These are phyloP conservation scores for Deilephila elpenor DNA, from an alignment of 2,888 invertebrate species.

Conservation along the genomic window DNA sequence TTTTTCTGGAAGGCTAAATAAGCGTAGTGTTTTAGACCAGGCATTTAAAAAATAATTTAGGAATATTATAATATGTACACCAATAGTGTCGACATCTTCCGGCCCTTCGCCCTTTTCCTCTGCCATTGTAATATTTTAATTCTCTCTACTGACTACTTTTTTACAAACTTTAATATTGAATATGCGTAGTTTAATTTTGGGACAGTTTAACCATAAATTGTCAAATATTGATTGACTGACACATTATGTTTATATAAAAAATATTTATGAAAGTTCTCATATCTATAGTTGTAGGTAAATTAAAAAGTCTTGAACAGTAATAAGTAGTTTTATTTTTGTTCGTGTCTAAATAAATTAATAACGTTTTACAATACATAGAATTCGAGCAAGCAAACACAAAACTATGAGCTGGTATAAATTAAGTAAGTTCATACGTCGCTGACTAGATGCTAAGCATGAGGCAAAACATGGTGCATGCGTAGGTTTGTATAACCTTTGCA, in stretches of 20 bases:
- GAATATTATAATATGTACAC: slow-evolving; percentile 53
- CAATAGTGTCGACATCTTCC: slow-evolving; percentile 77
- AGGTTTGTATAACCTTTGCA: background rate
- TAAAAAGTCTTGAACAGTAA: slow-evolving; percentile 25
- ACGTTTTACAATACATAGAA: slow-evolving; percentile 40
- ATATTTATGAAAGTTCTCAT: no score
- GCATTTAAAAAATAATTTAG: background rate
- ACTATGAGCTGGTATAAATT: slow-evolving; percentile 29
- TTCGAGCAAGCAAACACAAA: slow-evolving; percentile 28
- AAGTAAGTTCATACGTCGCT: slow-evolving; percentile 32
- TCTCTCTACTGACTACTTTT: slow-evolving; percentile 40
- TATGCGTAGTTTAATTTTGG: no score
- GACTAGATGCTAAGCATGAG: slow-evolving; percentile 43
- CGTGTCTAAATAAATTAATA: slow-evolving; percentile 55
- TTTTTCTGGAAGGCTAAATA: no score
- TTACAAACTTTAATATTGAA: background rate
- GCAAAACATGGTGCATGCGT: slow-evolving; percentile 14
- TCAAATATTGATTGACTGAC: background rate
- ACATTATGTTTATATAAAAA: background rate
- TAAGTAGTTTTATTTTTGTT: slow-evolving; percentile 43
- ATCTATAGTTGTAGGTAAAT: background rate
- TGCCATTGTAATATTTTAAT: slow-evolving; percentile 49
- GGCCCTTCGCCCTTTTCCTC: slow-evolving; percentile 69
- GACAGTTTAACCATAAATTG: no score
- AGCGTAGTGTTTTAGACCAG: no score